A percentile compares a stretch with the other conserved stretches of the same genome.
phyloP scores from a whole-genome alignment of 2,113 vertebrate genomes.

The Periophthalmus modestus region DNA sequence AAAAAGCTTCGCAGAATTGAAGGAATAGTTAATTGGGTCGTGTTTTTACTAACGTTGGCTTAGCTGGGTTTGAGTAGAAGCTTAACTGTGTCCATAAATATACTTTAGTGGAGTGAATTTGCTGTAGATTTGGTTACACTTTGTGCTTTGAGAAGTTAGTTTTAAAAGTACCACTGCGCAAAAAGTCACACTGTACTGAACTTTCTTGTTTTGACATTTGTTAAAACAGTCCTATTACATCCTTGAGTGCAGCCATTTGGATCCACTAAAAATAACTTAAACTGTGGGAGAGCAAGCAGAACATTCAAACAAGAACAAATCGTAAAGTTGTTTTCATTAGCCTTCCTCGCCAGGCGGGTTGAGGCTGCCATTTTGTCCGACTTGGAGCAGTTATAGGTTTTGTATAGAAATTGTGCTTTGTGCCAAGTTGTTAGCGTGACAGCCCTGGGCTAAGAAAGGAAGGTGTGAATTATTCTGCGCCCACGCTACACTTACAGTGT shows the following conservation, averaged over 20 bases:
- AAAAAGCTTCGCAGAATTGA: neutral
- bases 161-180: constrained; percentile 10
- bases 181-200: constrained; percentile 5
- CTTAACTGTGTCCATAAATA: neutral
- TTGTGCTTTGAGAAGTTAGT: constrained; percentile 23
- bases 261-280: constrained; percentile 44
- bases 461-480: constrained; percentile 61
- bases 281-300: constrained; percentile 10
- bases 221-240: constrained; percentile 34
- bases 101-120: neutral
- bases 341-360: constrained; percentile 7
- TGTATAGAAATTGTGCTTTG: constrained; percentile 24
- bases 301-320: constrained; percentile 34
- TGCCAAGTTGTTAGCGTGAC: constrained; percentile 53
- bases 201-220: constrained; percentile 36
- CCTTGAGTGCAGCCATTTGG: constrained; percentile 28
- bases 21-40: neutral
- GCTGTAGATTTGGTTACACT: neutral
- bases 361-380: constrained; percentile 24
- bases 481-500: constrained; percentile 55
- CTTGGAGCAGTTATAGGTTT: constrained; percentile 26
- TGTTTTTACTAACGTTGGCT: too few relatives aligned
- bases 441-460: constrained; percentile 49
- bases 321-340: constrained; percentile 24
- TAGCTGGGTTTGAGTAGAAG: neutral